Evolutionary conservation across 2,888 invertebrate species (phyloP).

Genomic region (Ditylenchus weischeri): DNA sequence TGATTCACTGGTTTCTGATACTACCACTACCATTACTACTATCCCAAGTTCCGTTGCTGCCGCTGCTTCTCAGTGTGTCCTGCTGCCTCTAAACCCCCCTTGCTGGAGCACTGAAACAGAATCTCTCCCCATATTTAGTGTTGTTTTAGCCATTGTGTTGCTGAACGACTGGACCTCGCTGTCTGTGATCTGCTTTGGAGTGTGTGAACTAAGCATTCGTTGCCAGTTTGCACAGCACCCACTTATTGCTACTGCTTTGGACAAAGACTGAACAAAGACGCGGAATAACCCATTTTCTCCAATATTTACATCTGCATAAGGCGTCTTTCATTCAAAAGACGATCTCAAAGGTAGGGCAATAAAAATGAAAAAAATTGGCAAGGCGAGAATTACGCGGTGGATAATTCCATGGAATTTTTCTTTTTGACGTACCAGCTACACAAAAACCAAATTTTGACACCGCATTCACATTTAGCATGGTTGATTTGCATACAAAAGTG

Average conservation of each 20-base stretch:
- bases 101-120: not conserved
- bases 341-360: not conserved
- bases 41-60: not conserved
- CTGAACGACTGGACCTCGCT: conserved; percentile 49
- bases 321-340: not conserved
- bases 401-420: too few species aligned
- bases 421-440: too few species aligned
- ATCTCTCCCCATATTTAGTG: not conserved
- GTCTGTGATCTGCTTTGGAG: conserved; percentile 54
- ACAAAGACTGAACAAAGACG: conserved; percentile 6
- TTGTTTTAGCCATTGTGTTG: conserved; percentile 11
- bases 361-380: not conserved
- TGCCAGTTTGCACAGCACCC: conserved; percentile 15
- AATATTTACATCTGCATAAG: not conserved
- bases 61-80: not conserved
- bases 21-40: not conserved
- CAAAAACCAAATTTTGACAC: too few species aligned
- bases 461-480: too few species aligned
- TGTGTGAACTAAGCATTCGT: conserved; percentile 49
- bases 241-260: not conserved
- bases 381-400: too few species aligned
- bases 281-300: not conserved
- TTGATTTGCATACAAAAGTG: too few species aligned
- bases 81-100: too few species aligned
- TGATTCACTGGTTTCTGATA: not conserved